phyloP scores from a whole-genome alignment of 30 jellyfish, hydroid and myxozoan species.

The Aurelia coerulea region DNA sequence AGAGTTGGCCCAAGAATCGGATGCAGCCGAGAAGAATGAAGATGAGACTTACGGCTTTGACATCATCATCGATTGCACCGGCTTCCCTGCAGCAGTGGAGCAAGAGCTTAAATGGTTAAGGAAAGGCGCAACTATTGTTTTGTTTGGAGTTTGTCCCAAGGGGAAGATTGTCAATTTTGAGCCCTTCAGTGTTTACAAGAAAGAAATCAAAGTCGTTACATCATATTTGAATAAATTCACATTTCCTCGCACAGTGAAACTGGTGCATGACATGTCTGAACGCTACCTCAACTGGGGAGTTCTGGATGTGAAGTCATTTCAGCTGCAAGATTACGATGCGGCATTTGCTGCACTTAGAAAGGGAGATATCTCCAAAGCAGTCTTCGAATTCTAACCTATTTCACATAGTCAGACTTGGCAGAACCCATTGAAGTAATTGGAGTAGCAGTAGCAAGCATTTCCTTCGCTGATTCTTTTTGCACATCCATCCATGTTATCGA shows the following conservation, averaged over 20 bases:
- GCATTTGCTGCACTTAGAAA: constrained; percentile 75
- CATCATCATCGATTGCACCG: constrained; percentile 87
- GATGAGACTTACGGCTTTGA: constrained; percentile 89
- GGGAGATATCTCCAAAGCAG: constrained; percentile 88
- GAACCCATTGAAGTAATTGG: too few relatives aligned
- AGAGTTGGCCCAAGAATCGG: constrained; percentile 33
- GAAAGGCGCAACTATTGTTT: constrained; percentile 83
- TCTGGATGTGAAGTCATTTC: constrained; percentile 66
- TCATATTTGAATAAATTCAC: constrained; percentile 82
- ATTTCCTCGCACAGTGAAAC: constrained; percentile 71
- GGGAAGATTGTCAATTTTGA: constrained; percentile 71
- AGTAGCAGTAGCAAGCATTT: too few relatives aligned
- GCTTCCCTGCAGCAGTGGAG: constrained; percentile 72
- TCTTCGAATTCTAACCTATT: constrained; percentile 56
- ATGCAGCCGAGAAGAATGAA: constrained; percentile 22
- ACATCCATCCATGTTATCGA: too few relatives aligned
- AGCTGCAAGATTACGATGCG: constrained; percentile 75
- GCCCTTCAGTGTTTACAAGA: constrained; percentile 74
- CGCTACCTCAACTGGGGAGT: constrained; percentile 72
- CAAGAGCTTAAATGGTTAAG: constrained; percentile 77
- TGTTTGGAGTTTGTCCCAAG: constrained; percentile 88
- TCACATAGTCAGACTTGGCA: too few relatives aligned
- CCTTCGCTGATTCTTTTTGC: too few relatives aligned
- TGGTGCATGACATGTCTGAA: constrained; percentile 83
- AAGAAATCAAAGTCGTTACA: constrained; percentile 75